phyloP scores from a whole-genome alignment of 37 sponge, comb jelly and placozoan species.

The Spongilla lacustris region DNA sequence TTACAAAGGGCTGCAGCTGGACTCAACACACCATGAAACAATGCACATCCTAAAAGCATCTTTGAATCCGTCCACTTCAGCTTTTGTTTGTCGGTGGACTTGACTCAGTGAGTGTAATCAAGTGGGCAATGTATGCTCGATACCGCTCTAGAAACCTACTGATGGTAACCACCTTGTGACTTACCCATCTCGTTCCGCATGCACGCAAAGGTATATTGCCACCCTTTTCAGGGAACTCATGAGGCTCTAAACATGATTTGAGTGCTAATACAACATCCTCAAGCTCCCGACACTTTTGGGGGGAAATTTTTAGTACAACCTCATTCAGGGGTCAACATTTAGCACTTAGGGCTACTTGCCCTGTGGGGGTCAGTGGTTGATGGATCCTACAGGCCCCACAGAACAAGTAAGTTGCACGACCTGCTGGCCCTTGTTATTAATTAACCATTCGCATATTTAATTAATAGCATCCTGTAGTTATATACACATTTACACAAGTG shows the following conservation, averaged over 20 bases:
- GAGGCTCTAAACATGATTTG: slow-evolving; percentile 30
- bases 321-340: too few relatives aligned
- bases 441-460: too few relatives aligned
- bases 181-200: slow-evolving; percentile 57
- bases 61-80: slow-evolving; percentile 50
- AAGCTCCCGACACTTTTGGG: slow-evolving; percentile 1
- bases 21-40: slow-evolving; percentile 65
- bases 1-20: slow-evolving; percentile 54
- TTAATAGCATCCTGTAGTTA: too few relatives aligned
- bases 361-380: too few relatives aligned
- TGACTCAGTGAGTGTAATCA: too few relatives aligned
- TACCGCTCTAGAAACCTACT: slow-evolving; percentile 31
- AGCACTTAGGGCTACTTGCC: too few relatives aligned
- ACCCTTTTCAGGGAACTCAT: slow-evolving; percentile 57
- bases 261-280: slow-evolving; percentile 37
- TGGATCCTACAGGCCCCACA: too few relatives aligned
- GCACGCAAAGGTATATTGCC: slow-evolving; percentile 52
- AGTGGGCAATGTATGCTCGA: too few relatives aligned
- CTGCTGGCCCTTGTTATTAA: too few relatives aligned
- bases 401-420: too few relatives aligned
- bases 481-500: too few relatives aligned
- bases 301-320: slow-evolving; percentile 61
- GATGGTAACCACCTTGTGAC: slow-evolving; percentile 51
- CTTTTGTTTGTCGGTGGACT: slow-evolving; percentile 41
- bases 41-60: slow-evolving; percentile 74